These are phyloP conservation scores for Myotis davidii DNA, from an alignment of 2,113 vertebrate species.

Conservation along the genomic window DNA sequence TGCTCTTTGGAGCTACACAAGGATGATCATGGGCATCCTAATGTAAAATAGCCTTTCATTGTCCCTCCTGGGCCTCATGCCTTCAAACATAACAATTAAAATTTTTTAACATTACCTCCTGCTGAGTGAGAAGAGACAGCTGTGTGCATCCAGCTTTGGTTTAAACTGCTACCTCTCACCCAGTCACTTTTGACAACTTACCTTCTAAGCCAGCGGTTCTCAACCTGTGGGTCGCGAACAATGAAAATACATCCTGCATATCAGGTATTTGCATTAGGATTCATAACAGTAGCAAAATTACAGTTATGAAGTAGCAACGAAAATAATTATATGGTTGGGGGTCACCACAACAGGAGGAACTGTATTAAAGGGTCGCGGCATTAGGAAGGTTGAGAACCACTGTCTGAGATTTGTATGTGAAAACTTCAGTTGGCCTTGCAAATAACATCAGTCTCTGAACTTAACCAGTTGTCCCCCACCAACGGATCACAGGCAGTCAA, in stretches of 20 bases:
- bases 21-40: background rate
- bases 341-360: too few relatives aligned
- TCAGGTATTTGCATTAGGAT: too few relatives aligned
- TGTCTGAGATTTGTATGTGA: background rate
- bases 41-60: background rate
- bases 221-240: too few relatives aligned
- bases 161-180: background rate
- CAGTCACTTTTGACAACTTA: background rate
- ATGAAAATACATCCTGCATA: too few relatives aligned
- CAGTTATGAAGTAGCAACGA: too few relatives aligned
- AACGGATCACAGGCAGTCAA: background rate
- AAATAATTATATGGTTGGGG: too few relatives aligned
- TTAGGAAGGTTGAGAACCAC: too few relatives aligned
- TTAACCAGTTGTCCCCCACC: background rate
- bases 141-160: background rate
- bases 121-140: background rate
- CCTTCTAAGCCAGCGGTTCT: background rate
- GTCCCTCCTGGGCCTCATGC: background rate
- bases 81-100: conserved; percentile 31
- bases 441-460: background rate
- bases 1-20: background rate
- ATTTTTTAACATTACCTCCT: background rate
- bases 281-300: too few relatives aligned
- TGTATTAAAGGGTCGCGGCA: too few relatives aligned
- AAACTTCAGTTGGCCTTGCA: background rate